Evolutionary conservation across 2,888 invertebrate species (phyloP).

Genomic region (Lycophotia porphyrea): DNA sequence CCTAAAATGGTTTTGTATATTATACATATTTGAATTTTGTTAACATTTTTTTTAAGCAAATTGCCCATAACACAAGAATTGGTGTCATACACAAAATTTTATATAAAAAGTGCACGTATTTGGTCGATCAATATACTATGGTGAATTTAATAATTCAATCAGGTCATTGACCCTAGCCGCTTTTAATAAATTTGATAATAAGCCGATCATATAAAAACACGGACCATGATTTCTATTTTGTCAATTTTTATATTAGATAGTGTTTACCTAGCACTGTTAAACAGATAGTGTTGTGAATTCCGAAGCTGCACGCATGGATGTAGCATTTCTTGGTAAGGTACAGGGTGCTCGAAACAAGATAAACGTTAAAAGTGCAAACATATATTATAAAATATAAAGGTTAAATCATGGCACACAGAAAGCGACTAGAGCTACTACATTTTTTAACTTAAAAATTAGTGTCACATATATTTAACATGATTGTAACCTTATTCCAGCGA

Average conservation of each 20-base stretch:
- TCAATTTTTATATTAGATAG: conserved; percentile 60
- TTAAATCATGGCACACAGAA: conserved; percentile 1
- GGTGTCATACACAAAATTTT: conserved; percentile 55
- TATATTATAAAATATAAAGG: not conserved
- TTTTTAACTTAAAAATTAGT: conserved; percentile 10
- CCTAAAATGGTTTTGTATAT: conserved; percentile 50
- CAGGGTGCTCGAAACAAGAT: conserved; percentile 6
- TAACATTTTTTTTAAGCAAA: conserved; percentile 16
- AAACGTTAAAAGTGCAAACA: conserved; percentile 1
- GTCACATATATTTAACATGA: not conserved
- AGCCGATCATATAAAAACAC: conserved; percentile 29
- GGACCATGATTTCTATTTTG: conserved; percentile 46
- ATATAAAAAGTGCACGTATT: conserved; percentile 53
- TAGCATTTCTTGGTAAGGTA: conserved; percentile 39
- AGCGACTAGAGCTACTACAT: not conserved
- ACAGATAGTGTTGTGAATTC: conserved; percentile 66
- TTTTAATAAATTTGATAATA: conserved; percentile 35
- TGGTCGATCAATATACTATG: conserved; percentile 38
- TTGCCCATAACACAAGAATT: conserved; percentile 37
- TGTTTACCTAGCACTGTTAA: conserved; percentile 66
- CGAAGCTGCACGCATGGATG: conserved; percentile 47
- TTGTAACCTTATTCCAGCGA: not conserved
- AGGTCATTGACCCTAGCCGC: conserved; percentile 35
- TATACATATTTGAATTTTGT: conserved; percentile 43
- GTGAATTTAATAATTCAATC: conserved; percentile 14